Evolutionary conservation across 2,888 invertebrate species (phyloP), one percentile per base, ranked within the genome.

Genomic region (Tenthredo scrophulariae): DNA sequence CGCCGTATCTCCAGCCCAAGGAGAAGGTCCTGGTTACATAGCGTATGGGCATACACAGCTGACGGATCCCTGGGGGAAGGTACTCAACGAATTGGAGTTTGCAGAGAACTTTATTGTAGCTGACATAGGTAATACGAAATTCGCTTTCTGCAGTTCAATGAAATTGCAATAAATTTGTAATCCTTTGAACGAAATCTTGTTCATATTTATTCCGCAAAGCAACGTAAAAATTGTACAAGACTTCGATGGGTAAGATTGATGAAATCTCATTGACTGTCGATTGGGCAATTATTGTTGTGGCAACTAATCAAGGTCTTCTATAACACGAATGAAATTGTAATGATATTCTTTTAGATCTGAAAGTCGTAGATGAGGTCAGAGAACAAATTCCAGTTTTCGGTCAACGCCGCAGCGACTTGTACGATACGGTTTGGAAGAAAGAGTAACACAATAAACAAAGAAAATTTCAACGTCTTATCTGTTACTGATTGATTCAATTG

Each of bases 31-130:
- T 2, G 95, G 95, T 0, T 99, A 98, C 93, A 95, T 97, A 65
- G 97, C 98, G 15, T 99, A 97, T 95, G 99, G 98, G 0, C 98
- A 99, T 93, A 97, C 97, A 15, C 95, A 96, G 91, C 94, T 98
- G 13, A 96, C 97, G 0, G 96, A 96, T 94, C 99, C 99, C 0
- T 98, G 98, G 97, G 97, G 97, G 0, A 95, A 96, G 85, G 95
- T 98, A 0, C 92, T 97, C 3, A 94, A 94, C 0, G 95, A 95
- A 90, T 95, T 98, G 40, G 96, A 96, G 50, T 96, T 96, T 87
- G 94, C 94, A 4, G 97, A 97, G 89, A 96, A 95, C 84, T 95
- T 97, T 84, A 91, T 98, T 15, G 94, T 96, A 85, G 96, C 95
- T 82, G 97, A 98, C 91, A 95, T 99, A 87, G 97, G 97, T 97